Evolutionary conservation across 2,113 vertebrate species (phyloP), one percentile per base, ranked within the genome.

Genomic region (Seriola quinqueradiata): DNA sequence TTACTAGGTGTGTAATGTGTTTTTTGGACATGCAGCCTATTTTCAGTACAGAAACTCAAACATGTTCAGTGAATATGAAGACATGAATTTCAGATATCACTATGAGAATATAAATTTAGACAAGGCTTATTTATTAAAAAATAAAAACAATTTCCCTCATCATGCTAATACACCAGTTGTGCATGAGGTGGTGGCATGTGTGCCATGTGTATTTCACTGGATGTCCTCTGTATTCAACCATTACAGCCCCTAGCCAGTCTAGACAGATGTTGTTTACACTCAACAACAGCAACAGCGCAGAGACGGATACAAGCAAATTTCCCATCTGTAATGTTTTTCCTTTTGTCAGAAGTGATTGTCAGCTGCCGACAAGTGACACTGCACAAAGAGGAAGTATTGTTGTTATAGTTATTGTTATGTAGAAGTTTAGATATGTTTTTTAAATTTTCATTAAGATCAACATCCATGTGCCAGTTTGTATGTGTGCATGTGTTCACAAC

Each of bases 231-330:
- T 52, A 34, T 44, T 67, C 21, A 21, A 75, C 81, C 63, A 73
- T 65, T 38, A 42, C 44, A 70, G 74, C 60, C 60, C 25, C 50
- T 4, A 5, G 84, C 12, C n/a, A 60, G 76, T 71, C 46, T 48
- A 59, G 67, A 81, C 64, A 3, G 11, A 42, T 38, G 28, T 66
- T 83, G 75, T 83, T 88, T 82, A 79, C 80, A 79, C 42, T 61
- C 10, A 10, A 69, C 44, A 59, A 69, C 38, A 59, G 32, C 25
- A 68, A 57, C 23, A 67, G 64, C 63, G 72, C 55, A 60, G 44
- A 81, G 38, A 69, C 61, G n/a, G 58, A 40, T 8, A 32, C 54
- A 32, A 66, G 73, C 12, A 77, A 63, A 64, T 70, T 65, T 63
- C 25, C 36, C 70, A 60, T 82, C 64, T 64, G 70, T n/a, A 77